Percentiles rank a stretch among this genome's conserved stretches.
phyloP scores from a whole-genome alignment of 2,113 vertebrate species.

The Chunga burmeisteri region DNA sequence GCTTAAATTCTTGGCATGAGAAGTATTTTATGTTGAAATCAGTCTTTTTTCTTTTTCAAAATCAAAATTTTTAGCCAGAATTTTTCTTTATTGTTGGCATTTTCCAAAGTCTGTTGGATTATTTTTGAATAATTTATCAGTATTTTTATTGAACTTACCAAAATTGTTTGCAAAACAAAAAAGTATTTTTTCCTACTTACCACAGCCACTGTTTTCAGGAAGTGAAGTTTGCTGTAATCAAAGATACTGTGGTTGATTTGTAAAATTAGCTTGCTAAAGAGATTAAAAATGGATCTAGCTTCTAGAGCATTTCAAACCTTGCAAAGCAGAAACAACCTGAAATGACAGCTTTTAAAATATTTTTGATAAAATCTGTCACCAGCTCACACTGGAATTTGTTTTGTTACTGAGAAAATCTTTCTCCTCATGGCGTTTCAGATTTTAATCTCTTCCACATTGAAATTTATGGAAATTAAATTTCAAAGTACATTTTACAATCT shows the following conservation, averaged over 20 bases:
- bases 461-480: conserved; percentile 22
- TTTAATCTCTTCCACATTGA: conserved; percentile 48
- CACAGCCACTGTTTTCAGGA: not conserved
- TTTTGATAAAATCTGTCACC: conserved; percentile 43
- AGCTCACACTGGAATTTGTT: conserved; percentile 11
- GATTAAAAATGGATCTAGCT: not conserved
- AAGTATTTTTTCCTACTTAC: not conserved
- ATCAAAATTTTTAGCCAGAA: not conserved
- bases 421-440: not conserved
- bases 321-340: not conserved
- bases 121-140: not conserved
- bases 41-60: not conserved
- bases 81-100: not conserved
- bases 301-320: not conserved
- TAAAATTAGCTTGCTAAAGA: not conserved
- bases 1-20: conserved; percentile 24
- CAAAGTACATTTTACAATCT: conserved; percentile 15
- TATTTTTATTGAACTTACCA: not conserved
- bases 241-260: not conserved
- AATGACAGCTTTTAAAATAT: conserved; percentile 36
- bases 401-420: not conserved
- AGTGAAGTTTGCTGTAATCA: not conserved
- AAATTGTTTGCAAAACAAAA: not conserved
- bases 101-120: not conserved
- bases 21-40: conserved; percentile 21